Conservation (phyloP, 1,140 invertebrate genomes). For the Pseudachorutes palmiensis region DNA sequence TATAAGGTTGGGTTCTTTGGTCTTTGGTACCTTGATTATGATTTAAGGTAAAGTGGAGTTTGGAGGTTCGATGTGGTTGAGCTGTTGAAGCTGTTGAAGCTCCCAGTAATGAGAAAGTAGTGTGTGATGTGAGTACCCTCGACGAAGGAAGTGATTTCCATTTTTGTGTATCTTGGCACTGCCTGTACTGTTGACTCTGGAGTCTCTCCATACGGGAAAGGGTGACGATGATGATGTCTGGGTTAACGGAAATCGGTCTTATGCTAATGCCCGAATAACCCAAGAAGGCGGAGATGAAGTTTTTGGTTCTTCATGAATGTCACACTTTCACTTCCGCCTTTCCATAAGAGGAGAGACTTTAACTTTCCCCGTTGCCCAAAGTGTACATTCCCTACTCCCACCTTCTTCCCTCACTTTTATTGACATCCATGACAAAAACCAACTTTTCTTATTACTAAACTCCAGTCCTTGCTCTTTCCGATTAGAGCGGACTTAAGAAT, state of each 20-base stretch:
- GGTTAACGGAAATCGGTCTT: conserved; percentile 1
- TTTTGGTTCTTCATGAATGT: neutral
- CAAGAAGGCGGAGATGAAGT: neutral
- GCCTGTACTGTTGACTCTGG: neutral
- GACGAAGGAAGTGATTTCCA: too few relatives aligned
- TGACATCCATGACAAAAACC: neutral
- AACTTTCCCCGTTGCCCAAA: too few relatives aligned
- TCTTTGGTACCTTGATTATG: too few relatives aligned
- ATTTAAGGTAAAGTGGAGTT: too few relatives aligned
- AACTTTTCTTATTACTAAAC: neutral
- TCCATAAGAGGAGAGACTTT: too few relatives aligned
- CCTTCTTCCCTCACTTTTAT: neutral
- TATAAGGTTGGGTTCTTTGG: too few relatives aligned
- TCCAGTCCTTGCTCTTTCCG: neutral
- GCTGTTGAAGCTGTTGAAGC: too few relatives aligned
- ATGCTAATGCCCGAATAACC: neutral
- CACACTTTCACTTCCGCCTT: neutral
- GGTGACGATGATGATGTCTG: neutral
- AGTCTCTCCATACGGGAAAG: neutral
- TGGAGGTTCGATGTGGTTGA: too few relatives aligned
- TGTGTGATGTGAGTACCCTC: too few relatives aligned
- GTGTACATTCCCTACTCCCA: neutral
- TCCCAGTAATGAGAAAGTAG: too few relatives aligned
- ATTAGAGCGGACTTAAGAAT: neutral
- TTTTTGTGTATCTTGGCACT: neutral